Evolutionary conservation across 2,113 vertebrate genomes (phyloP).

Genomic region (Phocoena sinus): DNA sequence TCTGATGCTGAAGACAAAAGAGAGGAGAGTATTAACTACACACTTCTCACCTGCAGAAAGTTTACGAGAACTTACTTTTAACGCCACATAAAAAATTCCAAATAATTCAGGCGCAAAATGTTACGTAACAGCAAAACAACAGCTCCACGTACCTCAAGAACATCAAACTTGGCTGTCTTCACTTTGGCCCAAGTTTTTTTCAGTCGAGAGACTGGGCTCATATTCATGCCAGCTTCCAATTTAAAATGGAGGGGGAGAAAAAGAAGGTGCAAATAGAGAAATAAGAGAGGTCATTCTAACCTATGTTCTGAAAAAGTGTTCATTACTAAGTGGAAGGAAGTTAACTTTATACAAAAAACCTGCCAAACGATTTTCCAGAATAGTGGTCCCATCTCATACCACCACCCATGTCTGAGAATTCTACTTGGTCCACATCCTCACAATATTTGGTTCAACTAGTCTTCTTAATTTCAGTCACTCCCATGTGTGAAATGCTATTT

Average conservation of each 20-base stretch:
- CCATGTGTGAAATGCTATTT: neutral
- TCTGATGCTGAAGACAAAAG: slow-evolving; percentile 87
- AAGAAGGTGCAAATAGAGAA: neutral
- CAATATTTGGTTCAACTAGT: neutral
- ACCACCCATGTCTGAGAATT: neutral
- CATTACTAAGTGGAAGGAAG: neutral
- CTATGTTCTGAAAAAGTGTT: neutral
- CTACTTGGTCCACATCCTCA: neutral
- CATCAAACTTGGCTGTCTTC: slow-evolving; percentile 94
- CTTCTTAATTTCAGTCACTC: neutral
- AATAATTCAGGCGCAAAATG: neutral
- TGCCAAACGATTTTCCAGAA: neutral
- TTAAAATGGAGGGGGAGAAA: neutral
- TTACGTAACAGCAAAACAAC: neutral
- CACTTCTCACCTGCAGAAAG: neutral
- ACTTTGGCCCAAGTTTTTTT: slow-evolving; percentile 98
- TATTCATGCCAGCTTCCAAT: slow-evolving; percentile 94
- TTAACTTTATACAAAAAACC: neutral
- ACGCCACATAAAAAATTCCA: neutral
- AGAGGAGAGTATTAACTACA: neutral
- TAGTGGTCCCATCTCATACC: neutral
- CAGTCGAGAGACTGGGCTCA: slow-evolving; percentile 94
- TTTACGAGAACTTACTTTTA: neutral
- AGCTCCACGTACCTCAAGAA: slow-evolving; percentile 87
- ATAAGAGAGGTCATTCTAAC: neutral